Evolutionary conservation across 1,140 invertebrate genomes (phyloP).

Genomic region (Drosophila punjabiensis): DNA sequence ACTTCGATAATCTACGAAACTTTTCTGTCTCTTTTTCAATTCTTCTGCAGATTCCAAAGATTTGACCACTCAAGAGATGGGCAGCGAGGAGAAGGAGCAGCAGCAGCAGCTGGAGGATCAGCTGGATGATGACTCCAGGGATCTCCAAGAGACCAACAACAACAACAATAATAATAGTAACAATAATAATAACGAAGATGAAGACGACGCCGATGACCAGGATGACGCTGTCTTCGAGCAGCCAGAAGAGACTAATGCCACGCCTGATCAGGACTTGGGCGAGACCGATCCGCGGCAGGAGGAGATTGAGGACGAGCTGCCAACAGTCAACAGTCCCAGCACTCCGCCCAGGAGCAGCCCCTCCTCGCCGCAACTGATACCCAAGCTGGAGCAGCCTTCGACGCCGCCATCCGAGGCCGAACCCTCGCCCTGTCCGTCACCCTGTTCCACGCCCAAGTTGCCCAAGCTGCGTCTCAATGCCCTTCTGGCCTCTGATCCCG

Average conservation of each 20-base stretch:
- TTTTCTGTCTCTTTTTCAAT: background rate
- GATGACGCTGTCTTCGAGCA: conserved; percentile 41
- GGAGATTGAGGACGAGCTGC: conserved; percentile 6
- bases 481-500: conserved; percentile 92
- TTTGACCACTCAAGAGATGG: conserved; percentile 69
- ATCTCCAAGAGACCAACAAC: conserved; percentile 37
- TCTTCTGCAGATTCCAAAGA: conserved; percentile 80
- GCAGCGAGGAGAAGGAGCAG: conserved; percentile 66
- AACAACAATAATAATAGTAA: conserved; percentile 39
- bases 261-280: conserved; percentile 36
- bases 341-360: conserved; percentile 64
- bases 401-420: conserved; percentile 62
- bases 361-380: conserved; percentile 40
- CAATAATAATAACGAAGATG: conserved; percentile 27
- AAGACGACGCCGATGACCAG: conserved; percentile 14
- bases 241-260: conserved; percentile 52
- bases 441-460: conserved; percentile 58
- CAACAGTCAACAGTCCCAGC: conserved; percentile 23
- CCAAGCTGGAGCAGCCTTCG: conserved; percentile 62
- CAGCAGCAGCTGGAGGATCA: conserved; percentile 51
- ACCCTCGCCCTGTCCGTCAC: conserved; percentile 57
- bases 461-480: conserved; percentile 91
- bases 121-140: conserved; percentile 40
- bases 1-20: too few relatives aligned
- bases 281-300: conserved; percentile 22